phyloP scores from a whole-genome alignment of 2,888 invertebrate genomes.

The Dastarcus helophoroides region DNA sequence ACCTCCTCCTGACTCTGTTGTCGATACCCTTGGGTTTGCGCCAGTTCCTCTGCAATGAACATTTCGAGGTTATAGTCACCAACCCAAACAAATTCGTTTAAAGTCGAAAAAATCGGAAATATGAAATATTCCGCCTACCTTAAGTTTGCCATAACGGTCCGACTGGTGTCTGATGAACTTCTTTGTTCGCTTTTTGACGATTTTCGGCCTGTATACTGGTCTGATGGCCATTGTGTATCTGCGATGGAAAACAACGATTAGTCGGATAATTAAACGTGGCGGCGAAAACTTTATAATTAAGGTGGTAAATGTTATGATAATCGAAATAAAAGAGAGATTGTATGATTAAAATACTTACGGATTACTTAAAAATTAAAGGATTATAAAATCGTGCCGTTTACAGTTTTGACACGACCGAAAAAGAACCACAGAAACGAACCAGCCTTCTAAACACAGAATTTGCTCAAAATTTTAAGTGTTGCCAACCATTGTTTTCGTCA shows the following conservation, averaged over 20 bases:
- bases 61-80: conserved; percentile 9
- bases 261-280: background rate
- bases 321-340: background rate
- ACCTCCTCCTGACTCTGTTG: conserved; percentile 96
- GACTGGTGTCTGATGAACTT: conserved; percentile 98
- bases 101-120: conserved; percentile 3
- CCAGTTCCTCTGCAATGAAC: conserved; percentile 74
- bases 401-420: too few relatives aligned
- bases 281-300: conserved; percentile 1
- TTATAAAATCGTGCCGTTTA: too few relatives aligned
- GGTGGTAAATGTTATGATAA: background rate
- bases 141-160: conserved; percentile 93
- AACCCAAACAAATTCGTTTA: background rate
- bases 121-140: conserved; percentile 44
- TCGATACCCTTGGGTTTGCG: conserved; percentile 99
- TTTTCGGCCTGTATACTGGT: conserved; percentile 79
- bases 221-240: conserved; percentile 82
- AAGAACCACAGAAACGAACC: too few relatives aligned
- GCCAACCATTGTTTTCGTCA: too few relatives aligned
- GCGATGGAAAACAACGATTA: conserved; percentile 16
- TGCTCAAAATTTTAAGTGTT: too few relatives aligned
- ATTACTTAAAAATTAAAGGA: conserved; percentile 19
- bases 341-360: conserved; percentile 20
- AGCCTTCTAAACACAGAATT: too few relatives aligned
- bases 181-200: conserved; percentile 96